phyloP scores from a whole-genome alignment of 2,888 invertebrate genomes.

The Dendrolimus pini region DNA sequence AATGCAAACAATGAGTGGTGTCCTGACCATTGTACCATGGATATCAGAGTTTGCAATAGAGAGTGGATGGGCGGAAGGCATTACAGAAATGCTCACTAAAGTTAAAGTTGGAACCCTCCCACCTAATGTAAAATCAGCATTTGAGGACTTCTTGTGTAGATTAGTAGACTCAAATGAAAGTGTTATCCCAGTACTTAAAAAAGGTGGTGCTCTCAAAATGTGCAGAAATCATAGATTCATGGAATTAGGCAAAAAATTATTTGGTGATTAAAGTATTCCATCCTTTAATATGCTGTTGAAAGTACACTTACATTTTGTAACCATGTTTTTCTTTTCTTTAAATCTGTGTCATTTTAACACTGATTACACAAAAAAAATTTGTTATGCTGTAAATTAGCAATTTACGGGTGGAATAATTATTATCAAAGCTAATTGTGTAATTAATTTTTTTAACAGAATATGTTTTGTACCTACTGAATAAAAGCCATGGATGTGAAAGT shows the following conservation, averaged over 20 bases:
- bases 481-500: constrained; percentile 26
- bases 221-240: constrained; percentile 92
- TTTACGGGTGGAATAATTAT: constrained; percentile 19
- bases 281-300: constrained; percentile 3
- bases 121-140: constrained; percentile 91
- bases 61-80: constrained; percentile 95
- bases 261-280: constrained; percentile 82
- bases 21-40: constrained; percentile 90
- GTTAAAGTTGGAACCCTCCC: constrained; percentile 89
- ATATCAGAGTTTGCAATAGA: constrained; percentile 93
- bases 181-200: constrained; percentile 86
- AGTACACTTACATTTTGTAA: not conserved
- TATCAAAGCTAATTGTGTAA: constrained; percentile 4
- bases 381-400: constrained; percentile 28
- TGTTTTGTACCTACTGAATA: constrained; percentile 24
- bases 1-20: constrained; percentile 93
- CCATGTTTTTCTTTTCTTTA: not conserved
- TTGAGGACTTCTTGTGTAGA: constrained; percentile 92
- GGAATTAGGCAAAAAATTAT: constrained; percentile 91
- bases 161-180: constrained; percentile 87
- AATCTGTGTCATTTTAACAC: constrained; percentile 9
- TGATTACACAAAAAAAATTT: constrained; percentile 1
- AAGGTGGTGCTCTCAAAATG: constrained; percentile 87
- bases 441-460: constrained; percentile 4
- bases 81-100: constrained; percentile 87